Evolutionary conservation across 2,888 invertebrate species (phyloP).

Genomic region (Nephrotoma appendiculata): DNA sequence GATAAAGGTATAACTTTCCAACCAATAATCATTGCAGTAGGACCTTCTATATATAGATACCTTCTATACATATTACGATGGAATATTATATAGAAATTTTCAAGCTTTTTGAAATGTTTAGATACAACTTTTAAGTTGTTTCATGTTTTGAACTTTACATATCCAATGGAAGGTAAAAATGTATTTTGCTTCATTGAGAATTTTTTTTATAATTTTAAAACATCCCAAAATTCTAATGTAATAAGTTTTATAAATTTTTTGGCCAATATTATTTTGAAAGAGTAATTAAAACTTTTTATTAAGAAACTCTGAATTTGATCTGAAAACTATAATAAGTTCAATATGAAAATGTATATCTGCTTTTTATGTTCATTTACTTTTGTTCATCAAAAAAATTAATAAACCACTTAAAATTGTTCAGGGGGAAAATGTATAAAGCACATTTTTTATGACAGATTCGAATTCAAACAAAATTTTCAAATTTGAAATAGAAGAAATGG

Average conservation of each 20-base stretch:
- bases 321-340: no score
- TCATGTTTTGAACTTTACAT: not conserved
- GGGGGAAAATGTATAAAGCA: no score
- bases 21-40: constrained; percentile 2
- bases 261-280: not conserved
- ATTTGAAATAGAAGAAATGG: no score
- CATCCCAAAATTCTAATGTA: not conserved
- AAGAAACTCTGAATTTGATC: no score
- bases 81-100: not conserved
- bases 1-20: constrained; percentile 6
- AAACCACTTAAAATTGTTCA: no score
- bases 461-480: no score
- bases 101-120: not conserved
- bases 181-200: not conserved
- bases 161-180: not conserved
- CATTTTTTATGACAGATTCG: no score
- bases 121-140: not conserved
- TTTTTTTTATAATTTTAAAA: not conserved
- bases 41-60: not conserved
- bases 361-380: no score
- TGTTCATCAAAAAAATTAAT: no score
- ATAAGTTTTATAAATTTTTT: not conserved
- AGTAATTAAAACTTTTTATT: no score
- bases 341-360: no score
- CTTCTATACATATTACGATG: not conserved